phyloP scores from a whole-genome alignment of 2,797 vertebrate species.

The Sebastes taczanowskii region DNA sequence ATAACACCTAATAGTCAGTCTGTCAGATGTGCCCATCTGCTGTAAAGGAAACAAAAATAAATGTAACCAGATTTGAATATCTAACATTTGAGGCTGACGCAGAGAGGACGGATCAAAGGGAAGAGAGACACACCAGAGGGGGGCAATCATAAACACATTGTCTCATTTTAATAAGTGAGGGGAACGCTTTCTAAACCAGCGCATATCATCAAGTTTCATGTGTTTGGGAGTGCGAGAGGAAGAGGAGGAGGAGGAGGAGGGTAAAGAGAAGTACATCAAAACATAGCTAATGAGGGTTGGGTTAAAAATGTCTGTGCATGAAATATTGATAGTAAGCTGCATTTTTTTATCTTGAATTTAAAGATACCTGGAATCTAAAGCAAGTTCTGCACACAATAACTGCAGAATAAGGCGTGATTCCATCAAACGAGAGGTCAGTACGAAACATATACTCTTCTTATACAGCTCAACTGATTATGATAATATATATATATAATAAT shows the following conservation, averaged over 20 bases:
- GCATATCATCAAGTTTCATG: constrained; percentile 44
- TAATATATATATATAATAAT: too few relatives aligned
- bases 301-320: constrained; percentile 53
- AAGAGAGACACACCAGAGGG: constrained; percentile 63
- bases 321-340: constrained; percentile 48
- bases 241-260: not conserved
- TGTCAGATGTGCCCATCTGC: constrained; percentile 77
- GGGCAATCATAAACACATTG: constrained; percentile 73
- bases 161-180: constrained; percentile 78
- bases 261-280: constrained; percentile 58
- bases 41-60: constrained; percentile 80
- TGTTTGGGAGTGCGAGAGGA: constrained; percentile 22
- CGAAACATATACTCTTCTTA: not conserved
- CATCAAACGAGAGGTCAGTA: not conserved
- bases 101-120: constrained; percentile 75
- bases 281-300: constrained; percentile 68
- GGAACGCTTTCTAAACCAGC: constrained; percentile 61
- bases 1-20: constrained; percentile 79
- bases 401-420: not conserved
- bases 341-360: constrained; percentile 15
- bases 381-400: not conserved
- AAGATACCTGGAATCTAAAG: not conserved
- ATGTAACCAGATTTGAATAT: constrained; percentile 79
- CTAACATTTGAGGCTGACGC: constrained; percentile 72
- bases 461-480: not conserved